Evolutionary conservation across 2,797 vertebrate genomes (phyloP), one percentile per base, ranked within the genome.

Genomic region (Meda fulgida): DNA sequence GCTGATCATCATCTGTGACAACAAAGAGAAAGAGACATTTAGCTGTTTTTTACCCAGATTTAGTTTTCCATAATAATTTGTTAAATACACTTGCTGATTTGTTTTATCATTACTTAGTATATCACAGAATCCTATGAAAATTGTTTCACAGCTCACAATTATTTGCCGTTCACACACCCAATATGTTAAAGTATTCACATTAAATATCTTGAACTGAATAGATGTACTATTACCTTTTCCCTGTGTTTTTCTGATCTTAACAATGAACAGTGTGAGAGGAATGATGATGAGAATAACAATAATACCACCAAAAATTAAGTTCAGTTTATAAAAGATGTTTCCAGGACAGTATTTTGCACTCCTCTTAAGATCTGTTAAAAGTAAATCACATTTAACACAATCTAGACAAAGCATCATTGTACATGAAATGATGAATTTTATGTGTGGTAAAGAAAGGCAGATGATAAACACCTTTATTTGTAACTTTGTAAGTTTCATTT

Each of bases 261-360:
- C 10, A 2, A 69, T n/a, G 21, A 51, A 0, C 0, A 7, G 14
- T 3, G 8, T 19, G 21, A 80, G 21, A 4, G 21, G 21, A 67
- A 53, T 18, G 21, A 38, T 53, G 14, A 80, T 10, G 14, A 80
- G 21, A n/a, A 69, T 19, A 80, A 51, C 46, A 69, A 80, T 2
- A 36, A 80, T 10, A 18, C 63, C 63, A 16, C 29, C 63, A 38
- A 69, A 67, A 53, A 36, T 53, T 69, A 55, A 36, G 13, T 65
- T 38, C 43, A 53, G 63, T 46, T n/a, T 53, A 69, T 80, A 26
- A 48, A 53, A 80, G 46, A 69, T 80, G 14, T 53, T 53, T 69
- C 23, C 29, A 26, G 31, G 1, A 80, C 78, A 69, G 29, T 53
- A 7, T n/a, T 1, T 18, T n/a, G 31, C 29, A 21, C 18, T 29